These are phyloP conservation scores for Holothuria glaberrima DNA, from an alignment of 35 echinoderm and acorn worm species.

Conservation along the genomic window DNA sequence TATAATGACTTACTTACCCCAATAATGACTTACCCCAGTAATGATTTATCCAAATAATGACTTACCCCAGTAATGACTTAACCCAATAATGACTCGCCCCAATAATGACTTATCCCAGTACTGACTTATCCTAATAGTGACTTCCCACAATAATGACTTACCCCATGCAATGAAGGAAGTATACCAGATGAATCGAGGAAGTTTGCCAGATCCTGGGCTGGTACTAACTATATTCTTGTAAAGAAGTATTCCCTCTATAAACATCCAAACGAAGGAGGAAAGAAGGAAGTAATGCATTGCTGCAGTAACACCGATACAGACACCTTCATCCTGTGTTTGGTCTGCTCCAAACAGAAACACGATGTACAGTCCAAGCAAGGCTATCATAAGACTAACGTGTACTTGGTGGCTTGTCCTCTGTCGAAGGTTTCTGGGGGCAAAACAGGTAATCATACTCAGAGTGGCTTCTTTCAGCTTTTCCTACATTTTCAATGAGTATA, in stretches of 20 bases:
- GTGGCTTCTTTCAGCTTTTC: no score
- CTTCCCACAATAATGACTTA: background rate
- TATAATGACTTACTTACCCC: no score
- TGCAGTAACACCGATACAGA: background rate
- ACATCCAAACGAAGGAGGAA: slow-evolving; percentile 9
- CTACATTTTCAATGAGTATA: no score
- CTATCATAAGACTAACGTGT: slow-evolving; percentile 3
- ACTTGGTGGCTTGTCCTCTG: background rate
- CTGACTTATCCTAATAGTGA: no score
- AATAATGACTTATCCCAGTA: no score
- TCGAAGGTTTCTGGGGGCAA: background rate
- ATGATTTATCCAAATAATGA: no score
- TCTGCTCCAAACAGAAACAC: slow-evolving; percentile 30
- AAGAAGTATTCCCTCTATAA: slow-evolving; percentile 11
- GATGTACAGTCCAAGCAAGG: background rate
- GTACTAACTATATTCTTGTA: background rate
- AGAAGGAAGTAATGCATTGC: slow-evolving; percentile 24
- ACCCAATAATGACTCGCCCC: no score
- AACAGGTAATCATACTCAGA: no score
- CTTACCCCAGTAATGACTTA: no score
- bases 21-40: no score
- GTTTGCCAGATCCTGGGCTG: background rate
- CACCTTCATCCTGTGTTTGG: background rate
- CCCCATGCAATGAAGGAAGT: slow-evolving; percentile 7
- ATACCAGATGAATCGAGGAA: slow-evolving; percentile 16